These are phyloP conservation scores for Chelmon rostratus DNA, from an alignment of 2,797 vertebrate genomes.

Conservation along the genomic window DNA sequence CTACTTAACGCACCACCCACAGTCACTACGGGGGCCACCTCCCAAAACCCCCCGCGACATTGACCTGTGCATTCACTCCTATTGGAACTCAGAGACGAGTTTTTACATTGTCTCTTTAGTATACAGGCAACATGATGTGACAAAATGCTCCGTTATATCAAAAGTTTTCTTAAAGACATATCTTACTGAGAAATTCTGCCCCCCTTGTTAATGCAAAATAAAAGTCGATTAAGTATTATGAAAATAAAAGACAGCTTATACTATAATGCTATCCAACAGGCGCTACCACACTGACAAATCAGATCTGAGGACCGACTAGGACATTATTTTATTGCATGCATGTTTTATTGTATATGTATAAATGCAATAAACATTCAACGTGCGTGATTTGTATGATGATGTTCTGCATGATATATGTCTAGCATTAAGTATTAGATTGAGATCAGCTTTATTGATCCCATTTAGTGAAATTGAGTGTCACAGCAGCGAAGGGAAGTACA, in stretches of 20 bases:
- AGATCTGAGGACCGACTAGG: background rate
- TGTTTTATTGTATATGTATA: background rate
- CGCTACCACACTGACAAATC: background rate
- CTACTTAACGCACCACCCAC: conserved; percentile 77
- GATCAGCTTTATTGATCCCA: background rate
- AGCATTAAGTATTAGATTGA: background rate
- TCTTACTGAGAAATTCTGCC: background rate
- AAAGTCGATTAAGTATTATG: too few species aligned
- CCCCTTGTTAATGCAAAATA: background rate
- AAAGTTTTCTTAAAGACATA: background rate
- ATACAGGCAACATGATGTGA: background rate
- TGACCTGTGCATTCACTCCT: conserved; percentile 11
- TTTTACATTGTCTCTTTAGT: background rate
- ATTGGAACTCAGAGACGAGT: background rate
- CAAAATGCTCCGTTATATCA: background rate
- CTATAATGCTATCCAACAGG: background rate
- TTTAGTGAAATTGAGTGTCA: too few species aligned
- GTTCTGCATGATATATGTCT: background rate
- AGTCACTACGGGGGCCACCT: conserved; percentile 64
- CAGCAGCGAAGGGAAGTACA: background rate
- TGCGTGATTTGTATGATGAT: background rate
- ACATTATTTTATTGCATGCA: background rate
- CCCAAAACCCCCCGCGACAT: conserved; percentile 33
- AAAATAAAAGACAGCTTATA: background rate
- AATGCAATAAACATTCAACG: background rate